Evolutionary conservation across 2,888 invertebrate species (phyloP), one percentile per base, ranked within the genome.

Genomic region (Scaptomyza polygonia): DNA sequence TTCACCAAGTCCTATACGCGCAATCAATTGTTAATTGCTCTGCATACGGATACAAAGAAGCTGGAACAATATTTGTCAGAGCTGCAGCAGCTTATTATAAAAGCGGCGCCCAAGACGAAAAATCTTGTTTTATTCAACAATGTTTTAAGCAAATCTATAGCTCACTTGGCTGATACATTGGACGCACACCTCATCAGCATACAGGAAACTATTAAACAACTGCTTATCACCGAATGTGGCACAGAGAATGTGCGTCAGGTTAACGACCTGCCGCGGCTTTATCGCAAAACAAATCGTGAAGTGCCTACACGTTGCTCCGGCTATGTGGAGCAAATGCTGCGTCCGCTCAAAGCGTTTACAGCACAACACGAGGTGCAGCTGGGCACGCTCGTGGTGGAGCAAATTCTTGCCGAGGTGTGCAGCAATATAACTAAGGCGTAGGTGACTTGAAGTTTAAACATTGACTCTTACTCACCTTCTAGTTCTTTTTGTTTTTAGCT

Each of bases 221-320:
- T 89, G 92, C 95, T 62, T 96, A 98, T 5, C 94, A 94, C 16
- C 94, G 95, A 90, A 94, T 96, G 94, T 85, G 96, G 94, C 78
- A 92, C 94, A 52, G 90, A 93, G 25, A 94, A 95, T 77, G 93
- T 97, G 77, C 95, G 95, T 71, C 96, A 96, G 93, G 97, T 99
- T 5, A 96, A 95, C 79, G 98, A 99, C 90, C 97, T 99, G 91
- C 99, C 99, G 2, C 93, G 98, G 69, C 92, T 98, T 58, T 99
- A 97, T 91, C 93, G 98, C 56, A 95, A 97, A 91, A 98, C 98
- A 0, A 98, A 98, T 90, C 94, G 97, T 70, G 97, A 96, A 77
- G 93, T 95, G 27, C 98, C 98, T 0, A 95, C 94, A 1, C 95
- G 95, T 82, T 94, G 96, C 34, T 97, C 97, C 71, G 91, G 93